Conservation (phyloP, 2,797 vertebrate species). For the Tenualosa ilisha region DNA sequence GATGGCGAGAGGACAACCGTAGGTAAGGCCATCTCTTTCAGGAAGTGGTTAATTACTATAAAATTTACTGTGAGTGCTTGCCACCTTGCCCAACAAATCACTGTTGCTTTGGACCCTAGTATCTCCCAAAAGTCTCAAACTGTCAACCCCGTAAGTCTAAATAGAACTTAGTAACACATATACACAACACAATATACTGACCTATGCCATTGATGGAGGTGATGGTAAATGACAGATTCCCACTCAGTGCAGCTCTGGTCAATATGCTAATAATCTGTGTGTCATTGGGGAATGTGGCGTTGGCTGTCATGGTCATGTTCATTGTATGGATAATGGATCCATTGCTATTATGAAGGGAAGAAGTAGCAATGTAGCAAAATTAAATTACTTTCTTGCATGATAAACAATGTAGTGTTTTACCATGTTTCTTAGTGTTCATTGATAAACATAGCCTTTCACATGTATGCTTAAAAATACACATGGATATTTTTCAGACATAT, state of each 20-base stretch:
- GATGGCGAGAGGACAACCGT: too few relatives aligned
- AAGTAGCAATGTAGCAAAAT: not conserved
- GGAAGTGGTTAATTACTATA: too few relatives aligned
- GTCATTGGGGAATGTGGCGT: not conserved
- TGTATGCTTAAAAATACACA: not conserved
- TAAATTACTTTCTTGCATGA: not conserved
- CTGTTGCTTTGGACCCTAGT: too few relatives aligned
- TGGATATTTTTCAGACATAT: not conserved
- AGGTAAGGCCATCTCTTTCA: too few relatives aligned
- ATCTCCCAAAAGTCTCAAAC: too few relatives aligned
- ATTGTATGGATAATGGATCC: not conserved
- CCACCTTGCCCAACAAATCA: too few relatives aligned
- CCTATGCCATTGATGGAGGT: not conserved
- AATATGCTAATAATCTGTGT: not conserved
- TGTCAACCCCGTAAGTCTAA: too few relatives aligned
- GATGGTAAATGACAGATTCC: not conserved
- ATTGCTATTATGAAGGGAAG: not conserved
- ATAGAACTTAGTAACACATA: too few relatives aligned
- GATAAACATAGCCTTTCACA: not conserved
- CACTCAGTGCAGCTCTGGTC: not conserved
- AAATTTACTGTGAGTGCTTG: too few relatives aligned
- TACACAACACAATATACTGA: not conserved
- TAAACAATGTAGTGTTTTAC: not conserved
- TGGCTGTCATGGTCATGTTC: not conserved
- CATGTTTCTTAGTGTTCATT: not conserved